phyloP scores from a whole-genome alignment of 2,113 vertebrate species.

The Nettapus auritus region DNA sequence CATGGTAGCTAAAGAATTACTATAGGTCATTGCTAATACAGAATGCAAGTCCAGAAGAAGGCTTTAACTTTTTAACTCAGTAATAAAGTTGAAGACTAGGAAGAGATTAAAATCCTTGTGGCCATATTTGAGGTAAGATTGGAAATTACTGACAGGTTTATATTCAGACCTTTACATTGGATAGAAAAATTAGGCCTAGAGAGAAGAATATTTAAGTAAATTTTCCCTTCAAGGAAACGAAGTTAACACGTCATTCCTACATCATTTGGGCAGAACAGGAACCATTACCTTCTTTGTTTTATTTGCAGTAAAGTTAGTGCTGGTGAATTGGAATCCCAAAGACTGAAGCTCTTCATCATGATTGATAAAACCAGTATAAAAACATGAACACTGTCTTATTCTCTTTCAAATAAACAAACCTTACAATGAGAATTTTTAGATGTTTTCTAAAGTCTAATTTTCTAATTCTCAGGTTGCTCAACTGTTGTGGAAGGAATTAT shows the following conservation, averaged over 20 bases:
- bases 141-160: background rate
- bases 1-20: background rate
- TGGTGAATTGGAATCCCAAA: accelerated
- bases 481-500: too few species aligned
- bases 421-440: background rate
- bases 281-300: background rate
- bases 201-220: background rate
- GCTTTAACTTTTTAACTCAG: background rate
- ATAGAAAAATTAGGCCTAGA: background rate
- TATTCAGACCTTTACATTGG: background rate
- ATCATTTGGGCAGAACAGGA: background rate
- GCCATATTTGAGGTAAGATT: background rate
- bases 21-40: background rate
- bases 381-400: background rate
- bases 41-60: background rate
- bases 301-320: background rate
- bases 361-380: background rate
- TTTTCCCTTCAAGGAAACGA: background rate
- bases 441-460: background rate
- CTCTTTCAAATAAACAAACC: background rate
- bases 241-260: background rate
- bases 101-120: background rate
- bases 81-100: background rate
- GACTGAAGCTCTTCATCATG: background rate
- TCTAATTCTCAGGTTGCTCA: background rate